Evolutionary conservation across 2,888 invertebrate genomes (phyloP), one percentile per base, ranked within the genome.

Genomic region (Tortricodes alternella): DNA sequence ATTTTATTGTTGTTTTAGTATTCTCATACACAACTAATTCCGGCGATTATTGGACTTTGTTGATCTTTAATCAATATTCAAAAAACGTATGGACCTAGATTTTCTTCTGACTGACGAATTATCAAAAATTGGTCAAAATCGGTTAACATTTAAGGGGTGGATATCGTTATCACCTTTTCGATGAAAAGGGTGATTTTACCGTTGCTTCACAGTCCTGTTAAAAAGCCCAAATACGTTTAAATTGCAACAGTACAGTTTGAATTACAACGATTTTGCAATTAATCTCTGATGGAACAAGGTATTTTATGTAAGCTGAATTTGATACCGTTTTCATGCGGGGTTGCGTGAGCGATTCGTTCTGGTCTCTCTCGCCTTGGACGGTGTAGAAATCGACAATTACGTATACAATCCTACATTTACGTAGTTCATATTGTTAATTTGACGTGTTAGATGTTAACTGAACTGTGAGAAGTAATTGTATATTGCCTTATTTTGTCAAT

Each of bases 281-380:
- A 50, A 50, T 43, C 43, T 46, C 44, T 27, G 29, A 43, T 50
- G 43, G 50, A n/a, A n/a, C n/a, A n/a, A n/a, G n/a, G n/a, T n/a
- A 23, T 44, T 56, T 56, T 56, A 56, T 50, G 38, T 50, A 56
- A 56, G 56, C 49, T 38, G 50, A 50, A 56, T 50, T 56, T 50
- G 56, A 50, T 56, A 56, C 49, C 21, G 46, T 46, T 46, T 55
- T 37, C 49, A 55, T 49, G 55, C 55, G 37, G 11, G 27, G 44
- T 56, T 56, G 56, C 56, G 50, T 56, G 56, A 56, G 37, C 44
- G 44, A 56, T 56, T 56, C 56, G 56, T 56, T 56, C 43, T 50
- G 44, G 56, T 46, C 56, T 44, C 44, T 50, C 44, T 43, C 43
- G 11, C 6, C 1, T 4, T 1, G 7, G 19, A 7, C 38, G 48